These are phyloP conservation scores for Tarsius wallacei DNA, from an alignment of 2,797 vertebrate species.

Conservation along the genomic window DNA sequence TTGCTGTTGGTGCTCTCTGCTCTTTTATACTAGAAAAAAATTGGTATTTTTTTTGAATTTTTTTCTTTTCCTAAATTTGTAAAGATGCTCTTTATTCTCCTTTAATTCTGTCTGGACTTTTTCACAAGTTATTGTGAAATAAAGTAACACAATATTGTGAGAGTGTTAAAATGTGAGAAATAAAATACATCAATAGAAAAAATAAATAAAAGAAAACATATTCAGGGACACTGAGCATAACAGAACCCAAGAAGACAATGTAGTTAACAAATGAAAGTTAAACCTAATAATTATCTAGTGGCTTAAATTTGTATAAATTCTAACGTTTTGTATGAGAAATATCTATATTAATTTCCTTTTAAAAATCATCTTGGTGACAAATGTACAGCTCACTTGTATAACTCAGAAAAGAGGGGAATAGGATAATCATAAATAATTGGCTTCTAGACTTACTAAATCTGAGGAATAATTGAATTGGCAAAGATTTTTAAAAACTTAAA, in stretches of 20 bases:
- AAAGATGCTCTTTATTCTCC: background rate
- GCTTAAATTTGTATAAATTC: background rate
- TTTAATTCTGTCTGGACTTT: background rate
- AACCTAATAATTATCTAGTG: background rate
- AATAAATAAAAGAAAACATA: background rate
- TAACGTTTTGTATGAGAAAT: background rate
- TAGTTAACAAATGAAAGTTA: background rate
- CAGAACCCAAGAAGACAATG: background rate
- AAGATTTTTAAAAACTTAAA: background rate
- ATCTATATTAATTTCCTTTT: background rate
- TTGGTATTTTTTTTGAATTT: background rate
- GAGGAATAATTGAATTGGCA: background rate
- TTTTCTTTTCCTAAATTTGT: background rate
- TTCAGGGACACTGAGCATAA: background rate
- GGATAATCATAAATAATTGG: background rate
- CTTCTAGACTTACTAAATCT: background rate
- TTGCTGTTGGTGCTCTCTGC: background rate
- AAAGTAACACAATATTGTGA: constrained; percentile 12
- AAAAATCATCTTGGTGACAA: background rate
- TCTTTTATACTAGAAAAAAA: background rate
- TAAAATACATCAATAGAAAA: background rate
- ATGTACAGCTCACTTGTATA: background rate
- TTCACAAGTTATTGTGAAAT: background rate
- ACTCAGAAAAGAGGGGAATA: background rate
- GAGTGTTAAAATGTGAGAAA: background rate